A percentile compares a stretch with the other conserved stretches of the same genome.
These are phyloP conservation scores for Oxyteleia sp. DNA, from an alignment of 2,888 invertebrate species.

Conservation along the genomic window DNA sequence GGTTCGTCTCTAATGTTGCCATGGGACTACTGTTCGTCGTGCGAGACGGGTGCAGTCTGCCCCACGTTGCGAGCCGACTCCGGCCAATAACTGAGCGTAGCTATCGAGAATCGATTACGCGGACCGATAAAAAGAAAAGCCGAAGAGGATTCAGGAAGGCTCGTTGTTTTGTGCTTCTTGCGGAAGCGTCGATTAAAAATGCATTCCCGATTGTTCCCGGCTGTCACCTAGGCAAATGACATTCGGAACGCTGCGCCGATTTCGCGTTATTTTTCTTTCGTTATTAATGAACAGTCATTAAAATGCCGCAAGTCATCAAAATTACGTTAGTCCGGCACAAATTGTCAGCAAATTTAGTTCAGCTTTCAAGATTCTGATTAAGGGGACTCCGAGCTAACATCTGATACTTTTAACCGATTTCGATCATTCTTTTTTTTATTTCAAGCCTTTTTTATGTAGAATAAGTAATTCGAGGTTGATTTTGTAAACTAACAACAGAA, in stretches of 20 bases:
- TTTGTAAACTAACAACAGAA: too few species aligned
- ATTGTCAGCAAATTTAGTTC: neutral
- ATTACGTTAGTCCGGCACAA: neutral
- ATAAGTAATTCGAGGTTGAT: too few species aligned
- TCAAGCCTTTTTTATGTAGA: too few species aligned
- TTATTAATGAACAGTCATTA: constrained; percentile 8
- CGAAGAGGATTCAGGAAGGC: constrained; percentile 57
- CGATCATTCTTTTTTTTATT: too few species aligned
- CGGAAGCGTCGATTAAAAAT: constrained; percentile 61
- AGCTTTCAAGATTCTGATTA: neutral
- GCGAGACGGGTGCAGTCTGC: constrained; percentile 69
- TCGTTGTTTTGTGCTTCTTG: constrained; percentile 62
- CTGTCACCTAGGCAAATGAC: constrained; percentile 63
- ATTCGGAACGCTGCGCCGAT: constrained; percentile 32
- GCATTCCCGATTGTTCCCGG: constrained; percentile 64
- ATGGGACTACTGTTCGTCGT: constrained; percentile 72
- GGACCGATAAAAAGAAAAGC: constrained; percentile 61
- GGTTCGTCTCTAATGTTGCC: constrained; percentile 83
- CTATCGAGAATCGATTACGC: constrained; percentile 74
- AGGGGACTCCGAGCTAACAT: too few species aligned
- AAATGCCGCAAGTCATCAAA: neutral
- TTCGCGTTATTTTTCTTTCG: constrained; percentile 5
- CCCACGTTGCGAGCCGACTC: constrained; percentile 51
- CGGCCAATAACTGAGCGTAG: constrained; percentile 71
- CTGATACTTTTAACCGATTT: too few species aligned